Evolutionary conservation across 2,888 invertebrate species (phyloP).

Genomic region (Diaprepes abbreviatus): DNA sequence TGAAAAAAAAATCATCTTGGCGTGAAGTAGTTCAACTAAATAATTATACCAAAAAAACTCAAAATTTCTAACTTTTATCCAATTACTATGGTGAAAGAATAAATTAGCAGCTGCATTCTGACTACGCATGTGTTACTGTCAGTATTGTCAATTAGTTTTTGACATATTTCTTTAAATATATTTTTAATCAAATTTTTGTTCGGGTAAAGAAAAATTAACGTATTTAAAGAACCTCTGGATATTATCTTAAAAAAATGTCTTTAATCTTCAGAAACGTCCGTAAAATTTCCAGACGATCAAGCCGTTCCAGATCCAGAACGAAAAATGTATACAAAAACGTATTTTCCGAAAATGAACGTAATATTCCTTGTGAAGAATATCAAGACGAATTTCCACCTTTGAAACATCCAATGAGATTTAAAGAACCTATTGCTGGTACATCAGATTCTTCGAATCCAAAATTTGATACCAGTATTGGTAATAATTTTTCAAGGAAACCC

Average conservation of each 20-base stretch:
- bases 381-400: constrained; percentile 46
- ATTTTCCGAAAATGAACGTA: neutral
- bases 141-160: constrained; percentile 1
- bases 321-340: constrained; percentile 3
- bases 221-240: constrained; percentile 2
- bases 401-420: neutral
- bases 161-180: neutral
- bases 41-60: no score
- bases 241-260: constrained; percentile 43
- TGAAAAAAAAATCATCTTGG: no score
- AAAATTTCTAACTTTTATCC: no score
- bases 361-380: neutral
- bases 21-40: no score
- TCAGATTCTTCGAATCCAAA: neutral
- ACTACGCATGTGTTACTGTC: neutral
- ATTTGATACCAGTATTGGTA: neutral
- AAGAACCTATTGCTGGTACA: neutral
- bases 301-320: constrained; percentile 35
- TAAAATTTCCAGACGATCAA: constrained; percentile 43
- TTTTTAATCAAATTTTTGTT: constrained; percentile 10
- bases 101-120: no score
- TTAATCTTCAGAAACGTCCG: constrained; percentile 47
- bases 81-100: no score
- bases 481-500: constrained; percentile 26
- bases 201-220: neutral